Conservation (phyloP, 2,113 vertebrate species). For the Scalopus aquaticus region DNA sequence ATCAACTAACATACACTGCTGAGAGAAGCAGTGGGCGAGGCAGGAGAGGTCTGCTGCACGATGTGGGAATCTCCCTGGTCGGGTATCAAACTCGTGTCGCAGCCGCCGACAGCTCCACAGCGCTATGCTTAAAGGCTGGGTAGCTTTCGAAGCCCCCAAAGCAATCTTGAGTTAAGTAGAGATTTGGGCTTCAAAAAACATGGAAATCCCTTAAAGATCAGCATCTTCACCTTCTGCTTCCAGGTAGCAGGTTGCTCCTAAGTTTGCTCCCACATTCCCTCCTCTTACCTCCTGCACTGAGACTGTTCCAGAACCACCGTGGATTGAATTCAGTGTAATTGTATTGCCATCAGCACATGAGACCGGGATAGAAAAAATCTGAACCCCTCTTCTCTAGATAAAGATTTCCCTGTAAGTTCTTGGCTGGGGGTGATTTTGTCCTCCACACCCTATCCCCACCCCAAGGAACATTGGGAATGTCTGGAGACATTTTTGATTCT, state of each 20-base stretch:
- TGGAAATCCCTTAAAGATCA: not conserved
- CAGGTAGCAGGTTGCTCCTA: not conserved
- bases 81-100: too few relatives aligned
- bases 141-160: not conserved
- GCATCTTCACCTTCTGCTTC: not conserved
- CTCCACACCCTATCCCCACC: not conserved
- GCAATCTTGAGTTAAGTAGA: not conserved
- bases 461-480: not conserved
- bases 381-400: not conserved
- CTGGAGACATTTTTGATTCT: not conserved
- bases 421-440: not conserved
- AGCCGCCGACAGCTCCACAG: too few relatives aligned
- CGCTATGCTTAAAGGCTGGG: too few relatives aligned
- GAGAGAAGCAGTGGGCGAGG: too few relatives aligned
- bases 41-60: too few relatives aligned
- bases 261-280: not conserved
- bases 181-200: not conserved
- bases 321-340: not conserved
- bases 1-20: too few relatives aligned
- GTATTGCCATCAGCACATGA: not conserved
- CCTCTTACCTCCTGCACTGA: not conserved
- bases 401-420: conserved; percentile 21
- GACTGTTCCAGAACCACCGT: not conserved
- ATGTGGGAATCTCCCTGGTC: too few relatives aligned
- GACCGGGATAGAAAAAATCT: not conserved